Percentiles rank a stretch among this genome's conserved stretches.
Conservation (phyloP, 2,113 vertebrate genomes). For the Callipepla squamata region DNA sequence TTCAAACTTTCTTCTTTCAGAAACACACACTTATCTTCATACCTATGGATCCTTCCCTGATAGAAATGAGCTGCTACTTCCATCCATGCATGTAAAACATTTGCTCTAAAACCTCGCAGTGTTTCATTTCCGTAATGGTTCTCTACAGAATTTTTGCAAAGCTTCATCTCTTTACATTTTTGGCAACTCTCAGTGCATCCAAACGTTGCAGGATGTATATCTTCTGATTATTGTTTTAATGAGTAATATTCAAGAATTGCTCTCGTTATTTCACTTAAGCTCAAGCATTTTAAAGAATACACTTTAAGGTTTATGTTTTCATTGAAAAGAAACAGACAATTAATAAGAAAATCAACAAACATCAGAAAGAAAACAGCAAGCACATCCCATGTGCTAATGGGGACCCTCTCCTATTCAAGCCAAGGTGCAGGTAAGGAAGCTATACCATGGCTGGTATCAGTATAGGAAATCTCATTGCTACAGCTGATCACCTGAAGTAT, state of each 20-base stretch:
- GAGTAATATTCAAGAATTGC: constrained; percentile 13
- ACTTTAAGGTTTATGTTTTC: not conserved
- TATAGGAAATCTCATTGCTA: not conserved
- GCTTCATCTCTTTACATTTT: not conserved
- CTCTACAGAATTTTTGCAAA: constrained; percentile 5
- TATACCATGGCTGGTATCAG: not conserved
- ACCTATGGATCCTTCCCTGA: not conserved
- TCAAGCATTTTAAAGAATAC: not conserved
- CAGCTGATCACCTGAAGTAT: not conserved
- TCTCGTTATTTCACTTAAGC: not conserved
- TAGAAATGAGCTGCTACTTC: not conserved
- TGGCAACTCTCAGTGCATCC: not conserved
- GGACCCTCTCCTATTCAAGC: not conserved
- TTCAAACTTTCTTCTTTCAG: not conserved
- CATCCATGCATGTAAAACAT: not conserved
- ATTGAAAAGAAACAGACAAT: not conserved
- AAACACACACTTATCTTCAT: not conserved
- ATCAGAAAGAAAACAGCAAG: not conserved
- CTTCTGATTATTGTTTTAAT: not conserved
- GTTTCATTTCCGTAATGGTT: constrained; percentile 19
- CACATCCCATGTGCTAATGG: not conserved
- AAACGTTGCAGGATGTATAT: constrained; percentile 18
- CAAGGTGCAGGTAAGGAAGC: not conserved
- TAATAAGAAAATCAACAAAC: not conserved
- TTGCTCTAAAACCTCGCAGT: not conserved